Evolutionary conservation across 2,797 vertebrate species (phyloP).

Genomic region (Peromyscus melanophrys): DNA sequence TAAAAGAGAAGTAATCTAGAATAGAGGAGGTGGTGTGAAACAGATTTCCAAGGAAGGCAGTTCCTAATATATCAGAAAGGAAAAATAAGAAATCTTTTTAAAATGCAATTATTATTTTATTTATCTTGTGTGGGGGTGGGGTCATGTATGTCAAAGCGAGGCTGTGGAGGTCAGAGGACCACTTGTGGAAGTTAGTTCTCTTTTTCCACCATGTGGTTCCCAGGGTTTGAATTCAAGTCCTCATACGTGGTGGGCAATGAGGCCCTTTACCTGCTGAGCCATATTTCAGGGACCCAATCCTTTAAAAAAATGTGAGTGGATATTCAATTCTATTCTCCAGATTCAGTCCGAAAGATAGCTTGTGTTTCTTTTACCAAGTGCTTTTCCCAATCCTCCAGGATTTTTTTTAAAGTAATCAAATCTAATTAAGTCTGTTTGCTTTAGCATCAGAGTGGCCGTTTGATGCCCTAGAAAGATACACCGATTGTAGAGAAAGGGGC

Average conservation of each 20-base stretch:
- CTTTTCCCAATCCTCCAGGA: constrained; percentile 41
- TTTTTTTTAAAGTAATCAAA: constrained; percentile 71
- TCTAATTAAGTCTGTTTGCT: constrained; percentile 71
- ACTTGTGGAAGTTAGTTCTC: background rate
- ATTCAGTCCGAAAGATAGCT: constrained; percentile 43
- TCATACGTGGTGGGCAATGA: background rate
- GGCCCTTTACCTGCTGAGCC: background rate
- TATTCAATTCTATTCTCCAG: background rate
- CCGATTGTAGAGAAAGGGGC: background rate
- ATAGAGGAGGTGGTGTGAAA: background rate
- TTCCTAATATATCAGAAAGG: background rate
- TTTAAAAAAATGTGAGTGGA: background rate
- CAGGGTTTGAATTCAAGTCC: background rate
- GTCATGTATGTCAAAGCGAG: background rate
- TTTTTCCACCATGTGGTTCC: background rate
- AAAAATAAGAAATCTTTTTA: background rate
- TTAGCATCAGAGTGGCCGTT: constrained; percentile 12
- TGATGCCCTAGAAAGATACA: constrained; percentile 8
- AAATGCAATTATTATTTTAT: background rate
- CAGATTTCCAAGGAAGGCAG: background rate
- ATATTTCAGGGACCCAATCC: background rate
- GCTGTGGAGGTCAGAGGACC: background rate
- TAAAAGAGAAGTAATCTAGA: background rate
- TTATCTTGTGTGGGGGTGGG: background rate
- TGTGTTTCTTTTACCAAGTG: background rate